Evolutionary conservation across 2,797 vertebrate genomes (phyloP).

Genomic region (Merluccius polli): DNA sequence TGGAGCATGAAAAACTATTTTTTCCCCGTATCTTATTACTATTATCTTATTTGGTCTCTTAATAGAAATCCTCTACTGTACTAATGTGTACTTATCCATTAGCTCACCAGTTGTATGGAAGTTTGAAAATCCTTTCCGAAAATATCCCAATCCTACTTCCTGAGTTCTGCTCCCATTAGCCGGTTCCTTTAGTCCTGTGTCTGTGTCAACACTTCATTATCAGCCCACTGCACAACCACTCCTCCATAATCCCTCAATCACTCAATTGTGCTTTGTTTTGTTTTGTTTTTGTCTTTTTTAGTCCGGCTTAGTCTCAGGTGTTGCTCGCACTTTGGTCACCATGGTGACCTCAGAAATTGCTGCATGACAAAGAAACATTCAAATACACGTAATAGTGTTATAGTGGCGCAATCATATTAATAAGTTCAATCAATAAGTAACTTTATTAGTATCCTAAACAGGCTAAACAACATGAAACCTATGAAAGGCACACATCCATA

Average conservation of each 20-base stretch:
- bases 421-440: neutral
- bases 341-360: no score
- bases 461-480: neutral
- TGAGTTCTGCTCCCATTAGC: conserved; percentile 12
- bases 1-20: neutral
- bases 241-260: conserved; percentile 11
- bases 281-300: neutral
- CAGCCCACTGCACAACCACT: neutral
- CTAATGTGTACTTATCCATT: no score
- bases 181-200: conserved; percentile 23
- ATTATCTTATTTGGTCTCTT: neutral
- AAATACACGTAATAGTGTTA: neutral
- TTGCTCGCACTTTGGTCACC: neutral
- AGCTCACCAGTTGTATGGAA: neutral
- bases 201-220: conserved; percentile 1
- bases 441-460: neutral
- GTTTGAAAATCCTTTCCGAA: neutral
- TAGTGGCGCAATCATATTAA: neutral
- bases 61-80: no score
- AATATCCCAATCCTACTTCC: neutral
- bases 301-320: neutral
- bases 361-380: neutral
- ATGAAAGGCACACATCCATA: neutral
- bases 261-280: neutral
- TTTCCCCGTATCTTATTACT: no score